A percentile compares a stretch with the other conserved stretches of the same genome.
Evolutionary conservation across 2,797 vertebrate genomes (phyloP).

Genomic region (Ceyx erithaca): DNA sequence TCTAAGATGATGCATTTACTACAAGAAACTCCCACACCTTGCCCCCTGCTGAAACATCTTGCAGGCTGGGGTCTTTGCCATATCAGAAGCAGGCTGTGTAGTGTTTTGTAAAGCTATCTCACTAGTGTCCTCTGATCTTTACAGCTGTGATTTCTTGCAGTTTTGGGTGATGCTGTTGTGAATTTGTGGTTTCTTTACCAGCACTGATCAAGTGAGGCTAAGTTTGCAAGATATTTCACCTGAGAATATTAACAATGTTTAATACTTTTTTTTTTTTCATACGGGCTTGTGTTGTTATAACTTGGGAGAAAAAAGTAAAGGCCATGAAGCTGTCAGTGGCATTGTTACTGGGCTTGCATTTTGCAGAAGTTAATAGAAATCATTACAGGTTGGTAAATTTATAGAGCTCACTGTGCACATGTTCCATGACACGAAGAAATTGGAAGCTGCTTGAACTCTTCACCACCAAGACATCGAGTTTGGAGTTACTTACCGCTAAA

Average conservation of each 20-base stretch:
- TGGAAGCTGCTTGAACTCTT: rapidly evolving
- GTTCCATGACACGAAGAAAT: rapidly evolving
- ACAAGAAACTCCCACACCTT: rapidly evolving
- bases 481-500: rapidly evolving
- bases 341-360: neutral
- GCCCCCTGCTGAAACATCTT: rapidly evolving
- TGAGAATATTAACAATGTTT: neutral
- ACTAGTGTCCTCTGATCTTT: rapidly evolving
- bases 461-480: rapidly evolving
- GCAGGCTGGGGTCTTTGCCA: rapidly evolving
- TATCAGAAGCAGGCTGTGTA: neutral
- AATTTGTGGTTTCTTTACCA: neutral
- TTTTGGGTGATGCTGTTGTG: rapidly evolving
- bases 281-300: rapidly evolving
- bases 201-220: neutral
- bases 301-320: neutral
- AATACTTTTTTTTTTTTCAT: neutral
- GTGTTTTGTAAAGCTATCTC: rapidly evolving
- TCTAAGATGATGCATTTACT: neutral
- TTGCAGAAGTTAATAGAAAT: neutral
- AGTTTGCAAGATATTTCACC: neutral
- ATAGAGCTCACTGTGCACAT: rapidly evolving
- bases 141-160: neutral
- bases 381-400: no score
- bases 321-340: neutral